Base-by-base conservation (phyloP, 2,888 invertebrate species). In the Hololepta plana region DNA sequence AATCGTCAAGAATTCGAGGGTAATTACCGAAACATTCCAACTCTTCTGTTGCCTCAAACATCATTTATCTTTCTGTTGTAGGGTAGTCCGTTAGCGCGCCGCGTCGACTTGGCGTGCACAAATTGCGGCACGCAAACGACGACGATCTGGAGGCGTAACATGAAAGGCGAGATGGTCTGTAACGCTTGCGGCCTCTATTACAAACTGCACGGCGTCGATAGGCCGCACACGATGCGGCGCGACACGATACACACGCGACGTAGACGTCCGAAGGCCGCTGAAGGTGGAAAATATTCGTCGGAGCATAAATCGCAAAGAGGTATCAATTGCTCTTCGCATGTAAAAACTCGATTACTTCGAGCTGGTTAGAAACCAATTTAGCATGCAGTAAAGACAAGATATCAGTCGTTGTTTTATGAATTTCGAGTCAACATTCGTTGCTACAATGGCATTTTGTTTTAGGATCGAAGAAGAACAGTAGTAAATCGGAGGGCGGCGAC, bases 151-250 rank as follows among this genome's bases (percentile, higher is more conserved):
- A 64, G 96, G 44, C 67, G 96, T 41, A 95, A 95, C 59, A 72
- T 85, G 45, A 75, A 84, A 45, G 95, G 95, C 2, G 93, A 96
- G 62, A 93, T 96, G 67, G 96, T 96, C 32, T 96, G 96, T 59
- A 96, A 96, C 59, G 96, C 96, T 20, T 96, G 96, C 54, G 96
- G 95, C 0, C 68, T 96, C 17, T 96, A 96, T 62, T 95, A 75
- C 61, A 96, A 96, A 59, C 64, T 96, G 40, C 96, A 96, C 57
- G 85, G 85, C 36, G 77, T 90, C 27, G 84, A 87, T 55, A 68
- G 93, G 32, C 93, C 93, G 12, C 71, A 84, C 40, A 84, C 90
- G 31, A 95, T 95, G 91, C 69, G 90, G 42, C 79, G 93, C 43
- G 93, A 93, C 53, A 91, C 90, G 21, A 91, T 95, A 42, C 93